These are phyloP conservation scores for Hafferia zeledoni DNA, from an alignment of 2,797 vertebrate species.

Conservation along the genomic window DNA sequence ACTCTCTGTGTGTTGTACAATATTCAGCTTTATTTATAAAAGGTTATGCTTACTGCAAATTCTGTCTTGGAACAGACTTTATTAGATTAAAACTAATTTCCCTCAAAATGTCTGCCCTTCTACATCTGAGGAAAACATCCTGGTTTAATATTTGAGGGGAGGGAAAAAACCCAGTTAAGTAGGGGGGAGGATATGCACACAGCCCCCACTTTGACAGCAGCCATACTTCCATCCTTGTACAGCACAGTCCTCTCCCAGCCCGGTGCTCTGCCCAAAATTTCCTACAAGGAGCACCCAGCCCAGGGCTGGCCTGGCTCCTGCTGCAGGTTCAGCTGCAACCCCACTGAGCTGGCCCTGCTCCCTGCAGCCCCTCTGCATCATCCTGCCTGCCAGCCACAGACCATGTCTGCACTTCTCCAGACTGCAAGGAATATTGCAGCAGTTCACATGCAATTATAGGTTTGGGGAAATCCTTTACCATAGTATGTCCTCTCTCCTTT, in stretches of 20 bases:
- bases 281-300: fast-evolving
- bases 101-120: constrained; percentile 57
- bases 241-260: neutral
- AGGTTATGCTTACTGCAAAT: constrained; percentile 9
- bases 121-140: constrained; percentile 61
- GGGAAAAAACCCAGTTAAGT: neutral
- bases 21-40: neutral
- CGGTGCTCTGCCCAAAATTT: fast-evolving
- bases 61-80: constrained; percentile 45
- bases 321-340: no score
- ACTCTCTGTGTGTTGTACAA: neutral
- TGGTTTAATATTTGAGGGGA: constrained; percentile 54
- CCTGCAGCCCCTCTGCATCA: neutral
- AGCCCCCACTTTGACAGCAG: neutral
- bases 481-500: no score
- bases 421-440: neutral
- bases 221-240: neutral
- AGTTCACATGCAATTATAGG: fast-evolving
- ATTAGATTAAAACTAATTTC: constrained; percentile 72
- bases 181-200: neutral
- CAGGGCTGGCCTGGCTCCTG: no score
- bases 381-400: neutral
- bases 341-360: fast-evolving
- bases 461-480: fast-evolving
- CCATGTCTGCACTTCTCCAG: neutral